Evolutionary conservation across 1,140 invertebrate genomes (phyloP), one percentile per base, ranked within the genome.

Genomic region (Diachasma alloeum): DNA sequence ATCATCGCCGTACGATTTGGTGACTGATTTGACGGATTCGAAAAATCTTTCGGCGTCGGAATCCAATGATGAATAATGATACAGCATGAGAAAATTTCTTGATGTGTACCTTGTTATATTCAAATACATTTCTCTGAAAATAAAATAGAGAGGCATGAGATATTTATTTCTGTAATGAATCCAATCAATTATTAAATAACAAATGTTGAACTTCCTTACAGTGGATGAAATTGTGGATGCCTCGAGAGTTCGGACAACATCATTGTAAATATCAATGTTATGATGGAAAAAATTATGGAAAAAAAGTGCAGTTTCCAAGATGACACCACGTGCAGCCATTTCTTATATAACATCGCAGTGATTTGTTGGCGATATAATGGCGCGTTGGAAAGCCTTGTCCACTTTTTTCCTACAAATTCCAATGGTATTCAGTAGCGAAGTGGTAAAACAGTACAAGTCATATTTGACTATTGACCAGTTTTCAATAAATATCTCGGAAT

Each of bases 301-400:
- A 81, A 83, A 2, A 66, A 9, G 13, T 83, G 81, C 3, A 78
- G 48, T 24, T 74, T 81, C 81, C 81, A 79, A 9, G 79, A 71
- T 1, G 79, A 75, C 31, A 15, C 15, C 19, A 82, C 59, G 26
- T 83, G 82, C 2, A 83, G 24, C 17, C 73, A 63, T 75, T 83
- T 83, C 63, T 81, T 81, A 10, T 76, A 82, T 4, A 83, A 56
- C 74, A 83, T 82, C 13, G 76, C 78, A 10, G 68, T 0, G 42
- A 82, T 37, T 68, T 83, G 82, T 22, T 83, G 82, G 3, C 63
- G 63, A 17, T 72, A 39, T 68, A 82, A 59, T 53, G 19, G n/a
- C 0, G 46, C 6, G 6, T 56, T 70, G 0, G 70, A 63, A 15
- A 79, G 24, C 56, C 79, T 69, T 1, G n/a, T 44, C 81, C 82